Conservation (phyloP, 2,113 vertebrate genomes). For the Epinephelus cyanopodus region DNA sequence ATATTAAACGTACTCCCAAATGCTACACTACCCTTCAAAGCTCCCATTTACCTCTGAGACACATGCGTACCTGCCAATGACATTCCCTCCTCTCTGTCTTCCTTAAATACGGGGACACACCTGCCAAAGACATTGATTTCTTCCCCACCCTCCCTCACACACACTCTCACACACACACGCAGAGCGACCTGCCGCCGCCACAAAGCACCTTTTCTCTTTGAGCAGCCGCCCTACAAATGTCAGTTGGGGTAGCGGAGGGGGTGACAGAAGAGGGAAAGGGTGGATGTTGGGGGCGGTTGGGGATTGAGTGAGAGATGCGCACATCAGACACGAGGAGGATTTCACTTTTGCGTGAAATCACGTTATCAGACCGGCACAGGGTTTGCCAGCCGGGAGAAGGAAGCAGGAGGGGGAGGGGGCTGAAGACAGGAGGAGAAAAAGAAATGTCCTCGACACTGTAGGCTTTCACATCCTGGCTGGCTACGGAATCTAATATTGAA, state of each 20-base stretch:
- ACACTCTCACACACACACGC: not conserved
- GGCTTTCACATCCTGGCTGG: conserved; percentile 34
- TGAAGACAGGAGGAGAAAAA: conserved; percentile 25
- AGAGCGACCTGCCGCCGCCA: conserved; percentile 43
- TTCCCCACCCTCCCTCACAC: not conserved
- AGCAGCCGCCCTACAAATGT: conserved; percentile 70
- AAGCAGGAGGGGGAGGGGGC: conserved; percentile 37
- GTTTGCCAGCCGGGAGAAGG: conserved; percentile 55
- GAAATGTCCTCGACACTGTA: conserved; percentile 31
- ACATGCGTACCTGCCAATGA: conserved; percentile 51
- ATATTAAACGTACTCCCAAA: conserved; percentile 71
- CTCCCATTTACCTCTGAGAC: conserved; percentile 61
- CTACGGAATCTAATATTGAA: conserved; percentile 37
- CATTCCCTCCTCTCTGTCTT: conserved; percentile 17
- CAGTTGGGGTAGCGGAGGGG: conserved; percentile 49
- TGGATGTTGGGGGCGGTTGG: conserved; percentile 10
- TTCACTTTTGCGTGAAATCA: conserved; percentile 77
- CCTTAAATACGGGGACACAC: conserved; percentile 42
- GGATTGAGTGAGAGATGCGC: conserved; percentile 55
- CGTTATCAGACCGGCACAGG: conserved; percentile 73
- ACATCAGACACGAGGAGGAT: conserved; percentile 73
- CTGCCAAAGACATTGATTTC: conserved; percentile 67
- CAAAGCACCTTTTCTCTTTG: conserved; percentile 59
- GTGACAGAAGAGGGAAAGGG: conserved; percentile 5
- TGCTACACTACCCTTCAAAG: conserved; percentile 72